Conservation (phyloP, 2,113 vertebrate genomes). For the Rhabdornis inornatus region DNA sequence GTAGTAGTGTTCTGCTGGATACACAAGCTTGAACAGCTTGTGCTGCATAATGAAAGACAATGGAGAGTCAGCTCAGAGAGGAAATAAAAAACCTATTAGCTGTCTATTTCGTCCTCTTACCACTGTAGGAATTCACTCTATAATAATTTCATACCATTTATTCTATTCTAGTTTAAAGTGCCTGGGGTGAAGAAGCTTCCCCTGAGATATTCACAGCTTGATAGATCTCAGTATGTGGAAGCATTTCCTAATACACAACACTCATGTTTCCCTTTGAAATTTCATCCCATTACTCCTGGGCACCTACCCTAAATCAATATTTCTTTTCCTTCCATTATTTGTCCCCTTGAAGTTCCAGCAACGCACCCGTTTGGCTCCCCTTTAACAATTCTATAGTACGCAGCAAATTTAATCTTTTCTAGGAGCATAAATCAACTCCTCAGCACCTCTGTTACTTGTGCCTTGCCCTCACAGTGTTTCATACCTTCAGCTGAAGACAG, state of each 20-base stretch:
- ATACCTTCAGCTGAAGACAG: not conserved
- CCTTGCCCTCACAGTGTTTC: not conserved
- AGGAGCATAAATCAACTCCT: not conserved
- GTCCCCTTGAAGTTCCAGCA: not conserved
- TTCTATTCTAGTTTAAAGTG: constrained; percentile 4
- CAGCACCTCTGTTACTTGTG: accelerated
- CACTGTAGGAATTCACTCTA: not conserved
- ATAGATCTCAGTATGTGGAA: constrained; percentile 16
- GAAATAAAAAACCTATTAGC: constrained; percentile 11
- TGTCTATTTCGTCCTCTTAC: constrained; percentile 1
- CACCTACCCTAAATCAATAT: constrained; percentile 8
- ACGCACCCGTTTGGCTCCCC: not conserved
- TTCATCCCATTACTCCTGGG: not conserved
- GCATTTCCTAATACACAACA: not conserved
- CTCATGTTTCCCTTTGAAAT: constrained; percentile 18
- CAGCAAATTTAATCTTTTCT: not conserved
- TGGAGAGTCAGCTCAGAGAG: not conserved
- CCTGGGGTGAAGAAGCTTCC: constrained; percentile 20
- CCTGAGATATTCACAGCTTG: constrained; percentile 9
- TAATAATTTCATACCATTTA: constrained; percentile 10
- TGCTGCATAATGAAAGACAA: not conserved
- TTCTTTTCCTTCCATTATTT: not conserved
- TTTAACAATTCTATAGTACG: not conserved
- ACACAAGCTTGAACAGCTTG: not conserved
- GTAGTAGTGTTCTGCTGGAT: not conserved